phyloP scores from a whole-genome alignment of 2,113 vertebrate genomes.

The Hipposideros armiger region DNA sequence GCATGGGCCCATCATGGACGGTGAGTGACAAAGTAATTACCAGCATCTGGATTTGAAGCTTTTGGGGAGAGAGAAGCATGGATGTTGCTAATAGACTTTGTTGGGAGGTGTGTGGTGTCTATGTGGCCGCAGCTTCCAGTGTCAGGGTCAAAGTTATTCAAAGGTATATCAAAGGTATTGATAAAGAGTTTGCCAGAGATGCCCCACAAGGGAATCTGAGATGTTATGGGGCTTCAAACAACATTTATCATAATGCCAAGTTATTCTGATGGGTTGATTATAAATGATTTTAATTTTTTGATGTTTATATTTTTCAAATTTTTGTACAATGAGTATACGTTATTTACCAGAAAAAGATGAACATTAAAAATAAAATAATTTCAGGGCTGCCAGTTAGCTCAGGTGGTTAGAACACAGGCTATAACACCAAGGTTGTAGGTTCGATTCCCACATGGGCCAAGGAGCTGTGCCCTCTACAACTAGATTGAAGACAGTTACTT shows the following conservation, averaged over 20 bases:
- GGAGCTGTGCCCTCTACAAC: too few relatives aligned
- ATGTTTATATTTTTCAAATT: constrained; percentile 44
- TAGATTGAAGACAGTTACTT: too few relatives aligned
- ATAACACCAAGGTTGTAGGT: too few relatives aligned
- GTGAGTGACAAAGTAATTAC: not conserved
- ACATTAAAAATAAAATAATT: not conserved
- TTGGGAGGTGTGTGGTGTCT: not conserved
- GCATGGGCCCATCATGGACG: not conserved
- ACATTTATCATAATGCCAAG: not conserved
- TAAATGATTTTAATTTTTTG: not conserved
- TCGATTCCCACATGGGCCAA: too few relatives aligned
- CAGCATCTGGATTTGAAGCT: not conserved
- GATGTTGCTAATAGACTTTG: not conserved
- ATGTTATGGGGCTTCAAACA: not conserved
- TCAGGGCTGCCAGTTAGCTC: too few relatives aligned
- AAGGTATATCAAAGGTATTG: not conserved
- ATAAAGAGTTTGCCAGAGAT: not conserved
- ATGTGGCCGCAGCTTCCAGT: fast-evolving
- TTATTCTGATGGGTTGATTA: not conserved
- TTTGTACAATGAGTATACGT: not conserved
- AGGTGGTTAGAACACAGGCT: too few relatives aligned
- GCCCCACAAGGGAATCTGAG: not conserved
- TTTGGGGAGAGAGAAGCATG: not conserved
- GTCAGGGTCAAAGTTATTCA: not conserved
- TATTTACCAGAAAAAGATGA: not conserved